Percentiles rank a stretch among this genome's conserved stretches.
Evolutionary conservation across 2,113 vertebrate species (phyloP).

Genomic region (Nothoprocta pentlandii): DNA sequence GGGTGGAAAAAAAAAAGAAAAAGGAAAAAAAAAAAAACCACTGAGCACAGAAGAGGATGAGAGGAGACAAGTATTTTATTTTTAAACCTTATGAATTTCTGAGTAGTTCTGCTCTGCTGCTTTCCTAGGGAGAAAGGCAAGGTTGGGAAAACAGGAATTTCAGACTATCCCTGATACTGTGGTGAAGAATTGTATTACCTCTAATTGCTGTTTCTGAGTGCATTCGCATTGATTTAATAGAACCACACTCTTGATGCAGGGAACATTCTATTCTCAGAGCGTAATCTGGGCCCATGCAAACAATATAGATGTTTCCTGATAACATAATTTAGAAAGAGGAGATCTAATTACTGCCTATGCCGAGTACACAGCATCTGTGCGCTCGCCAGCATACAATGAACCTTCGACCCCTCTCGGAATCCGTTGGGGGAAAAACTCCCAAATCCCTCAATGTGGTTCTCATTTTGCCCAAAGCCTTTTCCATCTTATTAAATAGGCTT

Average conservation of each 20-base stretch:
- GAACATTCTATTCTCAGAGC: slow-evolving; percentile 72
- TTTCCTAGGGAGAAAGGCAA: slow-evolving; percentile 30
- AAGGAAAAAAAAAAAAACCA: slow-evolving; percentile 4
- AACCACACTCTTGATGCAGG: slow-evolving; percentile 33
- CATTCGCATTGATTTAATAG: slow-evolving; percentile 71
- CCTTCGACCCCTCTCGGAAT: not conserved
- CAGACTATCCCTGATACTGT: slow-evolving; percentile 4
- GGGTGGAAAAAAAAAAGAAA: not conserved
- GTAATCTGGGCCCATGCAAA: slow-evolving; percentile 55
- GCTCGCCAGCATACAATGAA: not conserved
- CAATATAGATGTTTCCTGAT: slow-evolving; percentile 66
- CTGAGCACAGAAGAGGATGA: slow-evolving; percentile 17
- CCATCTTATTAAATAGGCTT: slow-evolving; percentile 11
- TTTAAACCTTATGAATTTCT: slow-evolving; percentile 71
- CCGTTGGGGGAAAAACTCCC: not conserved
- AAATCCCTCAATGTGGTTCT: slow-evolving; percentile 35
- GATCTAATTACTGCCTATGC: slow-evolving; percentile 60
- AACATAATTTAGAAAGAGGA: slow-evolving; percentile 62
- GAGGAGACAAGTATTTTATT: slow-evolving; percentile 58
- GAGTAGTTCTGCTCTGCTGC: slow-evolving; percentile 35
- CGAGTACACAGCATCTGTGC: not conserved
- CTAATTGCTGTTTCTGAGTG: slow-evolving; percentile 70
- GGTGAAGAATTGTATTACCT: slow-evolving; percentile 64
- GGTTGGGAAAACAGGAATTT: slow-evolving; percentile 45
- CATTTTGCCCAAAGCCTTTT: slow-evolving; percentile 32